Base-by-base conservation (phyloP, 2,113 vertebrate genomes). In the Cynoglossus semilaevis region DNA sequence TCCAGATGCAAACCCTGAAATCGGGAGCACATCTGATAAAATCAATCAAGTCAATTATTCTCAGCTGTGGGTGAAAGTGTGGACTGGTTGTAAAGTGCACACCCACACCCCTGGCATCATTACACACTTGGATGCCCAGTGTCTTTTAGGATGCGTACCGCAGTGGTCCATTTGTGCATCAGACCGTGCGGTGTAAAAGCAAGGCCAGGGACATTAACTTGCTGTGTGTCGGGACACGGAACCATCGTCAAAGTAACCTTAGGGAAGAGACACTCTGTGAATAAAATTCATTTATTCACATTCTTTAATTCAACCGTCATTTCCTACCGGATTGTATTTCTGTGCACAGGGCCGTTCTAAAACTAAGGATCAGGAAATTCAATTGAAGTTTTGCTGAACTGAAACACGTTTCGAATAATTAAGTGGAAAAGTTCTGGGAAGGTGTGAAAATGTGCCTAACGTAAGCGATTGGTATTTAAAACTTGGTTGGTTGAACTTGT, bases 21-120 rank as follows among this genome's bases (percentile, higher is more conserved):
- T 58, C 62, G 59, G 65, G 52, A 51, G 51, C 9, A 1, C 71
- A 80, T 80, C 77, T 79, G 76, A 87, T 82, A 77, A 44, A 79
- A 72, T 80, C 82, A 87, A 88, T 90, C 86, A 87, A 73, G 70
- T 74, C 76, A 87, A 88, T 88, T 87, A 84, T 87, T 91, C 81
- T 87, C 77, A 59, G 80, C 63, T 80, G 75, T 52, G 68, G 76
- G 72, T 76, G 63, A 73, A 59, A 72, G 76, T 70, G 59, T 42
- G 70, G 80, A 62, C 41, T 40, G 51, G 75, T 76, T 75, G 72
- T 84, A 79, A 86, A 83, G 81, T 76, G 69, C 73, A 22, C 47
- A 50, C 47, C 7, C 47, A 22, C 51, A 62, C 51, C 72, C 62
- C 53, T 60, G 77, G 60, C 75, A 57, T 85, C 76, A 77, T 85